Evolutionary conservation across 2,113 vertebrate genomes (phyloP), one percentile per base, ranked within the genome.

Genomic region (Rhinopomastus cyanomelas): DNA sequence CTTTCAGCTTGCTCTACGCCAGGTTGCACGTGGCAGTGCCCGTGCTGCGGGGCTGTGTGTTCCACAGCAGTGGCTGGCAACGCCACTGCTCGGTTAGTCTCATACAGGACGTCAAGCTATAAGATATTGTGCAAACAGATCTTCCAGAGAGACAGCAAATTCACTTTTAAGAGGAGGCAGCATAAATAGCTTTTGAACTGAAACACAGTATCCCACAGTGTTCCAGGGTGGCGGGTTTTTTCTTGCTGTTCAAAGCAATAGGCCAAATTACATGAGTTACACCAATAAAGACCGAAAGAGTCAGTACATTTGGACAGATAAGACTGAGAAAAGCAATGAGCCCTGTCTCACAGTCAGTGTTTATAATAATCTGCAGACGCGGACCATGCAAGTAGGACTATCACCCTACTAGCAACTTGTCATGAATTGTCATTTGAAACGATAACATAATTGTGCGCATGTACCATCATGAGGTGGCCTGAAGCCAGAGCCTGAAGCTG

Each of bases 391-490:
- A 95, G 88, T 27, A 95, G 90, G 94, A 94, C 94, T 95, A 96
- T 96, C 95, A 94, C 95, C 88, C 81, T 94, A 94, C 94, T 96
- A 95, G 92, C 95, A 94, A 77, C 94, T 96, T 96, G 95, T 96
- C 94, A 95, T 29, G 67, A 62, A 87, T 93, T 95, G 89, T 85
- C 88, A 83, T 87, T 86, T 90, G 90, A 91, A 95, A 96, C 89
- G 89, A 94, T 93, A 96, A 89, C 87, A 91, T 81, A 94, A 92
- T 73, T 84, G 92, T 94, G 87, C 67, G 77, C 83, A 88, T 92
- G 79, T 95, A 92, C 88, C 75, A 1, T 88, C 88, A 87, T 59
- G 83, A 95, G 85, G 82, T 94, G 93, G 93, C 93, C 94, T 88
- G 80, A 60, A 95, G 94, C 92, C 90, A 92, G 90, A 92, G 86